Conservation (phyloP, 2,113 vertebrate genomes). For the Sander lucioperca region DNA sequence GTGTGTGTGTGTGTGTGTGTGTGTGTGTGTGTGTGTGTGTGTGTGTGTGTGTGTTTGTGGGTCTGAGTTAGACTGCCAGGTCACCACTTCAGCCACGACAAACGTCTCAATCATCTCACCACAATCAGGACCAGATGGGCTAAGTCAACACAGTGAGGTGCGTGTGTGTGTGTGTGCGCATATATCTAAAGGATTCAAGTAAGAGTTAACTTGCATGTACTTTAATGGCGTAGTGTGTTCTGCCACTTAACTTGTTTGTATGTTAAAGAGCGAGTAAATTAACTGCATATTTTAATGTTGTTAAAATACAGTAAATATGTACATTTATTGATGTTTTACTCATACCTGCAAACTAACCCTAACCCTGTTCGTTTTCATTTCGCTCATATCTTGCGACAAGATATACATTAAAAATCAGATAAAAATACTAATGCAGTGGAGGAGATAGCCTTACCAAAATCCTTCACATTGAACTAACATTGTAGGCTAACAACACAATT, state of each 20-base stretch:
- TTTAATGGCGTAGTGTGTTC: neutral
- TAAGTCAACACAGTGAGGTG: constrained; percentile 54
- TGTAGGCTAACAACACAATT: no score
- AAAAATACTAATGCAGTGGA: no score
- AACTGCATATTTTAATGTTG: neutral
- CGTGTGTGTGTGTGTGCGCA: neutral
- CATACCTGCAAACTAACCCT: no score
- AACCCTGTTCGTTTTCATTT: no score
- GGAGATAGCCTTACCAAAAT: no score
- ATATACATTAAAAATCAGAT: no score
- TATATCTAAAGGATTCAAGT: neutral
- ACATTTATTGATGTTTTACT: no score
- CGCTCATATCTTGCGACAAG: no score
- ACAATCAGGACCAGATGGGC: constrained; percentile 78
- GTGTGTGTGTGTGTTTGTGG: constrained; percentile 28
- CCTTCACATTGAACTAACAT: no score
- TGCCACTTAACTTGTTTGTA: neutral
- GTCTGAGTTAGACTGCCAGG: constrained; percentile 41
- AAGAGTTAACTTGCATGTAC: neutral
- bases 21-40: constrained; percentile 28
- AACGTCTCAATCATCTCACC: constrained; percentile 74
- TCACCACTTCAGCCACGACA: constrained; percentile 60
- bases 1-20: constrained; percentile 22
- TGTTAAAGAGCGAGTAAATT: neutral
- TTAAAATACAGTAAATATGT: neutral